Conservation (phyloP, 2,113 vertebrate genomes). For the Sapayoa aenigma region DNA sequence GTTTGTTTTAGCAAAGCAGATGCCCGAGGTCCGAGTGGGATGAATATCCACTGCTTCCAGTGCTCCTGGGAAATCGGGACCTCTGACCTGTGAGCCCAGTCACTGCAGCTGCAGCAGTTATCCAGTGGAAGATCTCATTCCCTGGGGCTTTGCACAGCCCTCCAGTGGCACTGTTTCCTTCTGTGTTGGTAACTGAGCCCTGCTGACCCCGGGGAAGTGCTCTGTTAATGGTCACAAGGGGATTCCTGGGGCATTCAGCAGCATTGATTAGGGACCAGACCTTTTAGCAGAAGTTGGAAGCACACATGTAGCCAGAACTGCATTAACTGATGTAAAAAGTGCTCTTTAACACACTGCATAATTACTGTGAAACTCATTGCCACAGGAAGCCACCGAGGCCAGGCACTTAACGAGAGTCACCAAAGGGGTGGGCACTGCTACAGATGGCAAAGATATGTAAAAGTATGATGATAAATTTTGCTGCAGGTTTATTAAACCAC, state of each 20-base stretch:
- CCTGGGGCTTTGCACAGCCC: neutral
- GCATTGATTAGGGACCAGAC: fast-evolving
- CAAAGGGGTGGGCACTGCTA: neutral
- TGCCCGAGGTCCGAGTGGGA: neutral
- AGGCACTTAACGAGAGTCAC: neutral
- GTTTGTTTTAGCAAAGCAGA: neutral
- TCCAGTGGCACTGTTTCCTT: neutral
- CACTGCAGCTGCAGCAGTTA: neutral
- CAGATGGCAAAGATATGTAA: neutral
- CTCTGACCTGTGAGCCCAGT: neutral
- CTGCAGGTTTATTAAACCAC: neutral
- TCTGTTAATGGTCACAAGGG: neutral
- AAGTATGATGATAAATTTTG: neutral
- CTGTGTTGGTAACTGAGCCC: neutral
- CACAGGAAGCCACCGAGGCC: neutral
- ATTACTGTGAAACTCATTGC: neutral
- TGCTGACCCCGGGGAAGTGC: fast-evolving
- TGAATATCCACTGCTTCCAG: neutral
- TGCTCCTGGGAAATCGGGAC: neutral
- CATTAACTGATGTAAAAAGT: neutral
- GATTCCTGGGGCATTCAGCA: neutral
- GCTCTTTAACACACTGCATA: neutral
- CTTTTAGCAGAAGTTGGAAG: neutral
- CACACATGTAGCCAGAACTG: neutral
- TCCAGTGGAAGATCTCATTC: neutral